A percentile compares a stretch with the other conserved stretches of the same genome.
phyloP scores from a whole-genome alignment of 1,140 invertebrate species.

The Diorhabda sublineata region DNA sequence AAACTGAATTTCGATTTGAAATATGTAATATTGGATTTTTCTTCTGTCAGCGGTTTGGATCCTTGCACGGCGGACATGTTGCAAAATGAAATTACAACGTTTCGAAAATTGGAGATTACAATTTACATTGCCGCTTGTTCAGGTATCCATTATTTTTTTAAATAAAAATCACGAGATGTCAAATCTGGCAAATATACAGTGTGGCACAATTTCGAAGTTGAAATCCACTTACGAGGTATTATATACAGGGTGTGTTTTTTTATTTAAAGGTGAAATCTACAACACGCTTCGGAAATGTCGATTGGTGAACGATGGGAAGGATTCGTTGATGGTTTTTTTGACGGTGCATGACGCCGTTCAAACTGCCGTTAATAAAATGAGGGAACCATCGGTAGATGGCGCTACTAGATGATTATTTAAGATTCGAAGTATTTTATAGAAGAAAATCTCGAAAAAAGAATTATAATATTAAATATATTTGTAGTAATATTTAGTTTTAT shows the following conservation, averaged over 20 bases:
- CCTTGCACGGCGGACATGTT: conserved; percentile 60
- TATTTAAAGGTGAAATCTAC: conserved; percentile 48
- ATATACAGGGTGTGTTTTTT: neutral
- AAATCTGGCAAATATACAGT: neutral
- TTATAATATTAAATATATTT: no score
- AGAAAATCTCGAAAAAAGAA: no score
- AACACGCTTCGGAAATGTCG: conserved; percentile 55
- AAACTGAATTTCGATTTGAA: conserved; percentile 37
- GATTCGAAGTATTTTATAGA: no score
- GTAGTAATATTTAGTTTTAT: no score
- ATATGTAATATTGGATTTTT: conserved; percentile 62
- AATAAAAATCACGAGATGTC: neutral
- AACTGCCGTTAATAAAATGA: conserved; percentile 32
- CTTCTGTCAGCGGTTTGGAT: conserved; percentile 67
- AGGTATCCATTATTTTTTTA: conserved; percentile 30
- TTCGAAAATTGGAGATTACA: conserved; percentile 48
- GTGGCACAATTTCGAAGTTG: no score
- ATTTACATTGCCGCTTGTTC: conserved; percentile 53
- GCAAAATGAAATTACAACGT: conserved; percentile 54
- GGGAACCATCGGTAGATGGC: no score
- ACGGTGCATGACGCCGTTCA: conserved; percentile 60
- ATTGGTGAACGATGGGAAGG: conserved; percentile 44
- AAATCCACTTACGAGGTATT: no score
- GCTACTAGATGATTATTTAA: neutral
- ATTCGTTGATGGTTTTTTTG: conserved; percentile 48